Evolutionary conservation across 2,797 vertebrate species (phyloP).

Genomic region (Falco cherrug): DNA sequence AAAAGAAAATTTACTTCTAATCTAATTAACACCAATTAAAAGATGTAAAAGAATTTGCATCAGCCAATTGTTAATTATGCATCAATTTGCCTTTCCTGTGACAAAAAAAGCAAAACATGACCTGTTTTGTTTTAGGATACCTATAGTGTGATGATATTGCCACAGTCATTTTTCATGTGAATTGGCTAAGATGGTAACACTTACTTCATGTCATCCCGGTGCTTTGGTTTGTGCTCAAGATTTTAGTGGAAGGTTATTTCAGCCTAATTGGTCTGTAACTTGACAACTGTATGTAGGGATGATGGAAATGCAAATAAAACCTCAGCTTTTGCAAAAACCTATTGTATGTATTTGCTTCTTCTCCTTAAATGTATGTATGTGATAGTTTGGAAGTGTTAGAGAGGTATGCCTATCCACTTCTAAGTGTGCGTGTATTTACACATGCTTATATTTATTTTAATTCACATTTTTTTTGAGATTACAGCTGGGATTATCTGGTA

Average conservation of each 20-base stretch:
- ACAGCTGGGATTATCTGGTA: background rate
- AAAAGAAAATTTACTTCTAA: conserved; percentile 85
- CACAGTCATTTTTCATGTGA: conserved; percentile 69
- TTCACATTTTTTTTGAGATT: background rate
- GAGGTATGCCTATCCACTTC: background rate
- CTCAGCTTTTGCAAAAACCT: background rate
- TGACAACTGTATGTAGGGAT: background rate
- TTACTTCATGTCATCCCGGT: conserved; percentile 28
- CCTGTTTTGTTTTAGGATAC: conserved; percentile 72
- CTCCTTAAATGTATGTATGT: background rate
- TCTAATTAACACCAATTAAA: conserved; percentile 94
- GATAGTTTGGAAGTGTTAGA: background rate
- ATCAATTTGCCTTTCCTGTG: conserved; percentile 82
- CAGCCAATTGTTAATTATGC: conserved; percentile 88
- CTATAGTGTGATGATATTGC: conserved; percentile 51
- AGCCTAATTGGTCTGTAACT: background rate
- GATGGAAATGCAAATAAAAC: background rate
- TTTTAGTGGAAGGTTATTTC: conserved; percentile 27
- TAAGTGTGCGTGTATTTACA: background rate
- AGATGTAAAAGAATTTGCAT: conserved; percentile 84
- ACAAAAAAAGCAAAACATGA: conserved; percentile 75
- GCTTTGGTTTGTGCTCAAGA: conserved; percentile 43
- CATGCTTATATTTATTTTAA: background rate
- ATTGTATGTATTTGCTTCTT: background rate
- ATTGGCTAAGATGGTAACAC: conserved; percentile 51